These are phyloP conservation scores for Trinectes maculatus DNA, from an alignment of 2,113 vertebrate genomes.

Conservation along the genomic window DNA sequence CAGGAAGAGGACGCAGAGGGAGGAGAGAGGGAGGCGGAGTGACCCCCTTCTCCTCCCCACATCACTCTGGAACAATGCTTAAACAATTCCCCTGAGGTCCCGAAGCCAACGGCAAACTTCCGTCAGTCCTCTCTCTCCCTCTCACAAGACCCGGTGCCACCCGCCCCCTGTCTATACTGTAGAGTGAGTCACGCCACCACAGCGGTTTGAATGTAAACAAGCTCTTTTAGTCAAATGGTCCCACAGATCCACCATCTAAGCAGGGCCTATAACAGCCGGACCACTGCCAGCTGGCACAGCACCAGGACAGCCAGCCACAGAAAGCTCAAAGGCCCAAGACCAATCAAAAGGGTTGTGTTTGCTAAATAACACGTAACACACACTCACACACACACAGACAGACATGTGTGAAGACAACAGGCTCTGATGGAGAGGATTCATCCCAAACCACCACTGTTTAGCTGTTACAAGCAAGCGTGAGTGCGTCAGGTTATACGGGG, in stretches of 20 bases:
- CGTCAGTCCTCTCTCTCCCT: conserved; percentile 40
- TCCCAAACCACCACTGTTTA: conserved; percentile 39
- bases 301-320: conserved; percentile 41
- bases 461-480: conserved; percentile 56
- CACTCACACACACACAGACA: conserved; percentile 37
- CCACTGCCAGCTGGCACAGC: conserved; percentile 56
- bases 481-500: conserved; percentile 19
- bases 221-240: conserved; percentile 53
- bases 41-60: conserved; percentile 41
- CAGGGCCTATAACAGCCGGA: conserved; percentile 63
- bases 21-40: conserved; percentile 61
- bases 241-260: conserved; percentile 35
- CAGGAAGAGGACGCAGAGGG: conserved; percentile 66
- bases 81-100: conserved; percentile 72
- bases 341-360: conserved; percentile 47
- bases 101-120: conserved; percentile 68
- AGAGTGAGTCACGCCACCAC: conserved; percentile 53
- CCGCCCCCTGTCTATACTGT: neutral
- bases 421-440: conserved; percentile 37
- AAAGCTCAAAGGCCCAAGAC: conserved; percentile 10
- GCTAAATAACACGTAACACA: conserved; percentile 27
- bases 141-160: conserved; percentile 11
- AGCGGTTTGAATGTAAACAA: conserved; percentile 74
- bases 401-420: conserved; percentile 53
- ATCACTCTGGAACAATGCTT: conserved; percentile 70